Conservation (phyloP, 1,140 invertebrate genomes). For the Charaxes varanes region DNA sequence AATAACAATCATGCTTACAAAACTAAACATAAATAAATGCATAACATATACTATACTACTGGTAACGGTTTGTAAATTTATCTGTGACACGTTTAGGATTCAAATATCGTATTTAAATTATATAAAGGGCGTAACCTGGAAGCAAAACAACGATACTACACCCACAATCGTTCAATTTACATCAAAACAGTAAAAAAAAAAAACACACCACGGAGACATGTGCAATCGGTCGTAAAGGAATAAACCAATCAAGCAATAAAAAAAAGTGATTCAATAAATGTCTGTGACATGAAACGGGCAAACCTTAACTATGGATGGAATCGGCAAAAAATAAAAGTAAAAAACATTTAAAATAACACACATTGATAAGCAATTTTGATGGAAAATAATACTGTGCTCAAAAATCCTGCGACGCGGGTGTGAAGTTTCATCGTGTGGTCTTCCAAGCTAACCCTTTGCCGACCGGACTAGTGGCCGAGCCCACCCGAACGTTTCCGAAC, state of each 20-base stretch:
- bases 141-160: slow-evolving; percentile 68
- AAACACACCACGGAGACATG: slow-evolving; percentile 61
- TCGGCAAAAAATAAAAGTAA: slow-evolving; percentile 43
- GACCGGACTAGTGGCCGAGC: slow-evolving; percentile 49
- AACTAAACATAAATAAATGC: slow-evolving; percentile 49
- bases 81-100: slow-evolving; percentile 52
- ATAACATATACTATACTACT: slow-evolving; percentile 38
- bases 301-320: slow-evolving; percentile 43
- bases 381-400: slow-evolving; percentile 60
- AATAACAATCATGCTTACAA: slow-evolving; percentile 49
- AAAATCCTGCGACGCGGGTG: slow-evolving; percentile 66
- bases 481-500: slow-evolving; percentile 58
- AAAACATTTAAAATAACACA: slow-evolving; percentile 61
- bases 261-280: slow-evolving; percentile 37
- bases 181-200: slow-evolving; percentile 50
- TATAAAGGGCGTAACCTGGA: slow-evolving; percentile 69
- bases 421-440: slow-evolving; percentile 54
- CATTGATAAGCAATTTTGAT: slow-evolving; percentile 69
- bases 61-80: slow-evolving; percentile 62
- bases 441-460: slow-evolving; percentile 69
- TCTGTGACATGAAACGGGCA: slow-evolving; percentile 48
- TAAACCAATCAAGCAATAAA: slow-evolving; percentile 53
- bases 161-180: slow-evolving; percentile 50
- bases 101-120: slow-evolving; percentile 29
- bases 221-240: slow-evolving; percentile 38